These are phyloP conservation scores for Cynoglossus semilaevis DNA, from an alignment of 2,113 vertebrate species.

Conservation along the genomic window DNA sequence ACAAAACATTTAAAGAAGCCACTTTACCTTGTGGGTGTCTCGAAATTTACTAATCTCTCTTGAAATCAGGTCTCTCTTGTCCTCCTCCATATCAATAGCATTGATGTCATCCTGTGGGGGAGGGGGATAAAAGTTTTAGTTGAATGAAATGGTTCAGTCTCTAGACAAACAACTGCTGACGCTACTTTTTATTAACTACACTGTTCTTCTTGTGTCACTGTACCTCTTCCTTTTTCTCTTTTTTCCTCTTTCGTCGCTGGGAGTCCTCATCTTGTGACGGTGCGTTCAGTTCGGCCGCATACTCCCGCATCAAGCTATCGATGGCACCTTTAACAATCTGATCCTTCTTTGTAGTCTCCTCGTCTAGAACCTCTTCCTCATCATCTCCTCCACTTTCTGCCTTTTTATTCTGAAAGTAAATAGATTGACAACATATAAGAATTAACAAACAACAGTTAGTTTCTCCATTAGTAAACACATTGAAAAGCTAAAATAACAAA, in stretches of 20 bases:
- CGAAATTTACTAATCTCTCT: slow-evolving; percentile 99
- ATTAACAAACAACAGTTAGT: too few species aligned
- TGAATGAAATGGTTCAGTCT: too few species aligned
- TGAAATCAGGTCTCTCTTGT: slow-evolving; percentile 99
- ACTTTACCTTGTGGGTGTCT: slow-evolving; percentile 99
- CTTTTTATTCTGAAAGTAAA: slow-evolving; percentile 77
- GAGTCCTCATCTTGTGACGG: slow-evolving; percentile 93
- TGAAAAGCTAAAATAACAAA: neutral
- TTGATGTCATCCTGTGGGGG: slow-evolving; percentile 91
- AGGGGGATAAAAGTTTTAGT: neutral
- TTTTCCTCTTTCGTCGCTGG: slow-evolving; percentile 93
- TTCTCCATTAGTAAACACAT: too few species aligned
- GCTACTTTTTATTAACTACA: neutral
- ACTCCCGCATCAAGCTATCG: slow-evolving; percentile 94
- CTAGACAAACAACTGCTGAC: too few species aligned
- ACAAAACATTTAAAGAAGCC: slow-evolving; percentile 48
- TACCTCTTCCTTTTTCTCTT: slow-evolving; percentile 99
- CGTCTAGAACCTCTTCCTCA: slow-evolving; percentile 94
- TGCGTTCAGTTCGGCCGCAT: slow-evolving; percentile 95
- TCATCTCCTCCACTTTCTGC: slow-evolving; percentile 82
- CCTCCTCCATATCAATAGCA: slow-evolving; percentile 99
- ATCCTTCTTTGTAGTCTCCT: slow-evolving; percentile 94
- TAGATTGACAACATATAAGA: neutral
- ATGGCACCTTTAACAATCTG: slow-evolving; percentile 93
- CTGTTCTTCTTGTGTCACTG: slow-evolving; percentile 5